Percentiles rank a stretch among this genome's conserved stretches.
Conservation (phyloP, 37 sponge, comb jelly and placozoan genomes). For the Ephydatia muelleri region DNA sequence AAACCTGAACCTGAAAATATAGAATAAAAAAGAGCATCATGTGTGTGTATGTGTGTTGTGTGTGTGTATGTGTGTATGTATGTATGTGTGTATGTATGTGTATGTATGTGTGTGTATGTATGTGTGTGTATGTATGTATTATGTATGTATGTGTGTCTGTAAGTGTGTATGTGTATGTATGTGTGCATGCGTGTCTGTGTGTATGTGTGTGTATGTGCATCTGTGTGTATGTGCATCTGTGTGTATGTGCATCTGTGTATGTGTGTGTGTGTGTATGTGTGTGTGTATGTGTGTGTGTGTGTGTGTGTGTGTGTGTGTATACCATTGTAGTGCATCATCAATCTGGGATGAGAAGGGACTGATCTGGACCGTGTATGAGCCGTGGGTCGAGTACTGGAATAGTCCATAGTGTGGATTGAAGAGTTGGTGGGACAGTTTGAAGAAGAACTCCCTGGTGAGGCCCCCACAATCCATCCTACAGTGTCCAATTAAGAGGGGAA, state of each 20-base stretch:
- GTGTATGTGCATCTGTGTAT: too few species aligned
- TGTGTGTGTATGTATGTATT: neutral
- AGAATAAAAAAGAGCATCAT: neutral
- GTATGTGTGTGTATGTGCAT: neutral
- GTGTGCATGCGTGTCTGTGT: too few species aligned
- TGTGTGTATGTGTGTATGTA: too few species aligned
- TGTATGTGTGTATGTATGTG: neutral
- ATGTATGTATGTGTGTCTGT: too few species aligned
- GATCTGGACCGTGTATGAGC: constrained; percentile 84
- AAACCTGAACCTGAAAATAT: constrained; percentile 76
- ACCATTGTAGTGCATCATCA: constrained; percentile 61
- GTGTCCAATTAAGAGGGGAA: neutral
- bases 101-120: neutral
- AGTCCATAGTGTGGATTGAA: constrained; percentile 92
- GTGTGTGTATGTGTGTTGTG: neutral
- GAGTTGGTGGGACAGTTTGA: constrained; percentile 80
- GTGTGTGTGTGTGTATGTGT: neutral
- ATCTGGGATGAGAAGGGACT: constrained; percentile 51
- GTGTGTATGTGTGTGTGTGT: neutral
- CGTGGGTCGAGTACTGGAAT: constrained; percentile 87
- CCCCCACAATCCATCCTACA: constrained; percentile 87
- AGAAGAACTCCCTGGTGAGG: constrained; percentile 88
- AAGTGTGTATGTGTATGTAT: too few species aligned
- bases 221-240: too few species aligned
- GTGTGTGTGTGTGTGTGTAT: neutral